Conservation (phyloP, 2,888 invertebrate genomes). For the Heliconius charithonia region DNA sequence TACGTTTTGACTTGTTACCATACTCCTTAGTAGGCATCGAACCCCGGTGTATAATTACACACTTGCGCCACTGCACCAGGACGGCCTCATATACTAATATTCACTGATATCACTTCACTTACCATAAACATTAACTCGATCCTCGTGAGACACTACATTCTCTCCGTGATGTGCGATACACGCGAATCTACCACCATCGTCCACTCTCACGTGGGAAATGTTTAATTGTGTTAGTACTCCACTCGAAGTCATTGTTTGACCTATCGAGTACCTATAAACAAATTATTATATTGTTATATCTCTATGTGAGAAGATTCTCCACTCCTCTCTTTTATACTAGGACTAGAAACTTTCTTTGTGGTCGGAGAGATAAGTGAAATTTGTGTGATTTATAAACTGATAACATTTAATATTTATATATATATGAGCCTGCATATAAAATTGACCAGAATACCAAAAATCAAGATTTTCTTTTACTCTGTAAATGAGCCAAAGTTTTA, state of each 20-base stretch:
- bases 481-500: too few relatives aligned
- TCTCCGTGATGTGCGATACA: slow-evolving; percentile 81
- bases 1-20: too few relatives aligned
- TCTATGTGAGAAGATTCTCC: background rate
- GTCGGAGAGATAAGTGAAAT: too few relatives aligned
- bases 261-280: slow-evolving; percentile 64
- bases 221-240: slow-evolving; percentile 76
- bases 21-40: too few relatives aligned
- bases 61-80: too few relatives aligned
- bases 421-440: too few relatives aligned
- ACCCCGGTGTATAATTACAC: too few relatives aligned
- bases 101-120: slow-evolving; percentile 39
- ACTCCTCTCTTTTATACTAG: background rate
- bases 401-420: too few relatives aligned
- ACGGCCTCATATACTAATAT: background rate
- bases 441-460: too few relatives aligned
- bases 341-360: too few relatives aligned
- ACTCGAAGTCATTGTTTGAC: slow-evolving; percentile 70
- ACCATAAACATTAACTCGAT: slow-evolving; percentile 83
- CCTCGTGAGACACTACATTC: slow-evolving; percentile 61
- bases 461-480: too few relatives aligned
- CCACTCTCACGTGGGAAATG: slow-evolving; percentile 81
- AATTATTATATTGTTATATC: background rate
- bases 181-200: slow-evolving; percentile 86
- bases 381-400: too few relatives aligned